These are phyloP conservation scores for Eristalis arbustorum DNA, from an alignment of 2,888 invertebrate genomes.

Conservation along the genomic window DNA sequence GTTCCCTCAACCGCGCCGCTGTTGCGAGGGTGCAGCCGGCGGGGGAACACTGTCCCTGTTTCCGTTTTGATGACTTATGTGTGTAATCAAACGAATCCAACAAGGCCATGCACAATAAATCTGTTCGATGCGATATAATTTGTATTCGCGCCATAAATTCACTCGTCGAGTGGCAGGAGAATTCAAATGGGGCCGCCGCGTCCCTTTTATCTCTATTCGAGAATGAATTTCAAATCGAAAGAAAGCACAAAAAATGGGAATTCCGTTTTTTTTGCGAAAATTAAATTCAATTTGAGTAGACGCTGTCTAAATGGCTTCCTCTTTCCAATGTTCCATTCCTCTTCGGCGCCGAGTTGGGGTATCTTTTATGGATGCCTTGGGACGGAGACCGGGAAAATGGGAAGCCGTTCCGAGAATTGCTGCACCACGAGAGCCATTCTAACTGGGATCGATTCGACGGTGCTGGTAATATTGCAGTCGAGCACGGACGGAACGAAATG, in stretches of 20 bases:
- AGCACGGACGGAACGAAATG: background rate
- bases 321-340: background rate
- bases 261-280: background rate
- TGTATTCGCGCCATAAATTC: slow-evolving; percentile 34
- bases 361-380: background rate
- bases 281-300: background rate
- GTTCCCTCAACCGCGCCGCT: no score
- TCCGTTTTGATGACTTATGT: slow-evolving; percentile 13
- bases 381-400: background rate
- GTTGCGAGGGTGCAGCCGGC: background rate
- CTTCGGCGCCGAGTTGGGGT: background rate
- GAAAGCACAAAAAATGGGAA: background rate
- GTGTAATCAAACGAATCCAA: slow-evolving; percentile 47
- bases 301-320: background rate
- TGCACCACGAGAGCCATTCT: background rate
- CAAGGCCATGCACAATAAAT: slow-evolving; percentile 49
- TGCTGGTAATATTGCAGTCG: background rate
- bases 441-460: background rate
- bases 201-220: background rate
- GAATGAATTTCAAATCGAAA: background rate
- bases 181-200: background rate
- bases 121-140: slow-evolving; percentile 41
- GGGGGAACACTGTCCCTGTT: background rate
- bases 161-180: background rate
- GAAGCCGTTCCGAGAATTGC: background rate